These are phyloP conservation scores for Ptilorrhoa leucosticta DNA, from an alignment of 2,113 vertebrate genomes.

Conservation along the genomic window DNA sequence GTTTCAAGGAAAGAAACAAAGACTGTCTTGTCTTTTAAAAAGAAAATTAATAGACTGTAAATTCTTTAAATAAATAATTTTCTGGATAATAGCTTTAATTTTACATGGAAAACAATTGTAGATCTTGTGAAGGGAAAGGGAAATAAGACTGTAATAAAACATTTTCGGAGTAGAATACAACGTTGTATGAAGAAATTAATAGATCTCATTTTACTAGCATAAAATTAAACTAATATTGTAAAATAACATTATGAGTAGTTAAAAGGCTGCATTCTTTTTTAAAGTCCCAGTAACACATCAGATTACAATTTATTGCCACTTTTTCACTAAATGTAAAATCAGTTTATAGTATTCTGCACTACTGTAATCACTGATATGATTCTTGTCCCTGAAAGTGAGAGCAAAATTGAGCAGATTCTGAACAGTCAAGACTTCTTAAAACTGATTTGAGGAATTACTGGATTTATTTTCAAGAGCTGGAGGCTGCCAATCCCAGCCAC, in stretches of 20 bases:
- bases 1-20: background rate
- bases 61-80: background rate
- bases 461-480: background rate
- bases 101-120: background rate
- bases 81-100: background rate
- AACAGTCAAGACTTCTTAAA: background rate
- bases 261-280: no score
- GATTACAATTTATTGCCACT: background rate
- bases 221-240: background rate
- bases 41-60: background rate
- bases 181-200: background rate
- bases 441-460: background rate
- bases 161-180: background rate
- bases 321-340: background rate
- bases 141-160: background rate
- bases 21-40: background rate
- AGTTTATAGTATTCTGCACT: background rate
- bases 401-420: background rate
- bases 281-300: no score
- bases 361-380: background rate
- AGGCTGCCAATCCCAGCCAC: background rate
- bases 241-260: background rate
- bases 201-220: background rate
- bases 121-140: background rate
- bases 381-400: background rate